A percentile compares a stretch with the other conserved stretches of the same genome.
Evolutionary conservation across 2,888 invertebrate species (phyloP).

Genomic region (Alsophila aescularia): DNA sequence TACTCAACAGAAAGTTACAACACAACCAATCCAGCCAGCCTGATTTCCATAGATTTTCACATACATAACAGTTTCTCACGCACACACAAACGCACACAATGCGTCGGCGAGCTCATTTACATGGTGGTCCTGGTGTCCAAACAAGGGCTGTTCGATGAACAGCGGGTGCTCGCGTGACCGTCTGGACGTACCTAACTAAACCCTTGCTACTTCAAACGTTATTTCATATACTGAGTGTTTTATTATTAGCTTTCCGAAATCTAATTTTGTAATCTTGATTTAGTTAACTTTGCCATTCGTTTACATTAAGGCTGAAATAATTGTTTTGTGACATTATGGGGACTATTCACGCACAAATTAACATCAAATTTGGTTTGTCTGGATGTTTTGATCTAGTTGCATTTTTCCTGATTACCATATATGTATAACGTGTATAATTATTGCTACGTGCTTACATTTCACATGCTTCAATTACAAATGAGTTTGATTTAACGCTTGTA

Average conservation of each 20-base stretch:
- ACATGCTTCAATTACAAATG: too few relatives aligned
- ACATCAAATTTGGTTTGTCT: too few relatives aligned
- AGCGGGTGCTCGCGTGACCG: constrained; percentile 21
- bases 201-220: constrained; percentile 20
- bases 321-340: constrained; percentile 23
- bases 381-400: too few relatives aligned
- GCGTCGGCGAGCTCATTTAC: constrained; percentile 29
- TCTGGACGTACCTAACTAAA: constrained; percentile 4
- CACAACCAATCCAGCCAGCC: background rate
- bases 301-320: constrained; percentile 13
- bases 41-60: constrained; percentile 34
- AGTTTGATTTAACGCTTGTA: too few relatives aligned
- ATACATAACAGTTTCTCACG: constrained; percentile 27
- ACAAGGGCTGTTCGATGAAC: constrained; percentile 24
- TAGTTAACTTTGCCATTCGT: constrained; percentile 19
- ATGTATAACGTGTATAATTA: too few relatives aligned
- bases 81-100: constrained; percentile 26
- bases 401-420: too few relatives aligned
- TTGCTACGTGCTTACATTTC: too few relatives aligned
- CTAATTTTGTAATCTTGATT: constrained; percentile 24
- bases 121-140: constrained; percentile 34
- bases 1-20: too few relatives aligned
- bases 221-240: constrained; percentile 22
- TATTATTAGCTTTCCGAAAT: constrained; percentile 25
- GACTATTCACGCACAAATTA: background rate